These are phyloP conservation scores for Sebastes glaucus DNA, from an alignment of 2,797 vertebrate genomes.

Conservation along the genomic window DNA sequence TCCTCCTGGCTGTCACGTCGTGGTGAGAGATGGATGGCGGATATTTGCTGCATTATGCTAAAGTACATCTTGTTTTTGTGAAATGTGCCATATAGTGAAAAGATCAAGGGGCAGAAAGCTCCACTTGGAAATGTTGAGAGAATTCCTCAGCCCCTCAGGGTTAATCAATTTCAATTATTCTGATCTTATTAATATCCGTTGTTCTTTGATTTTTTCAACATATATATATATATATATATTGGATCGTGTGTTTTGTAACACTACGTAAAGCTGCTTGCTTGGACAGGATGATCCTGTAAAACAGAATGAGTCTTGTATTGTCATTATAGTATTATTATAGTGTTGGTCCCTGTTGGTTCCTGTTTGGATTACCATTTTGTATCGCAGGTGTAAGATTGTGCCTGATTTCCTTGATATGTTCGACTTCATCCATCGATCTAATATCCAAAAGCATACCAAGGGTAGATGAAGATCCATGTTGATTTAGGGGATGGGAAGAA, in stretches of 20 bases:
- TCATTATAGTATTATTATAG: too few relatives aligned
- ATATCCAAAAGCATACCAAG: not conserved
- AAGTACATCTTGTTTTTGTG: not conserved
- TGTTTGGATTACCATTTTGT: not conserved
- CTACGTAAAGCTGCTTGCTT: not conserved
- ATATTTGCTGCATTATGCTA: conserved; percentile 8
- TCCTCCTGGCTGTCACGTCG: conserved; percentile 9
- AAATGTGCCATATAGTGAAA: not conserved
- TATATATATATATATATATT: too few relatives aligned
- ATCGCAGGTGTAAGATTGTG: not conserved
- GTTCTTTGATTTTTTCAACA: not conserved
- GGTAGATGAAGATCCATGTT: not conserved
- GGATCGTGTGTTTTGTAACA: not conserved
- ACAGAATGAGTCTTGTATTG: too few relatives aligned
- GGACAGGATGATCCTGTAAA: too few relatives aligned
- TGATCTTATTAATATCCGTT: not conserved
- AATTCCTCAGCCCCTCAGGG: not conserved
- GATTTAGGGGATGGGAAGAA: not conserved
- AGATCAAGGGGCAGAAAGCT: not conserved
- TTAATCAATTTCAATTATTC: not conserved
- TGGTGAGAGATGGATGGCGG: not conserved
- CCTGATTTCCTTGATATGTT: not conserved
- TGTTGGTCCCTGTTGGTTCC: not conserved
- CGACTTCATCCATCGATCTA: not conserved
- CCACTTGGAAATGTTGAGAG: not conserved